phyloP scores from a whole-genome alignment of 2,797 vertebrate genomes.

The Etheostoma perlongum region DNA sequence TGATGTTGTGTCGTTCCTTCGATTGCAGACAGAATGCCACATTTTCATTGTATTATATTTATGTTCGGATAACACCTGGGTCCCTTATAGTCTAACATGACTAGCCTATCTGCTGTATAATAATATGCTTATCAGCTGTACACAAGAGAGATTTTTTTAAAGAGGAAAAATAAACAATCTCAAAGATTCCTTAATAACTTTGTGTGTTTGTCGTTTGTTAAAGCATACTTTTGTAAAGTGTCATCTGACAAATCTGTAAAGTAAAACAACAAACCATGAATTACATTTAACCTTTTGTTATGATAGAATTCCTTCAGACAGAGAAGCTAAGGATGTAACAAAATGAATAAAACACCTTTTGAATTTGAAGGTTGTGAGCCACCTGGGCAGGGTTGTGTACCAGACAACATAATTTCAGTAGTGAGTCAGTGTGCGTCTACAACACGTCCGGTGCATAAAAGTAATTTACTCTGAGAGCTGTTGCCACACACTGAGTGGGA shows the following conservation, averaged over 20 bases:
- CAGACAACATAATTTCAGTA: constrained; percentile 64
- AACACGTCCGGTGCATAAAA: constrained; percentile 54
- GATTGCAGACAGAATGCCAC: constrained; percentile 37
- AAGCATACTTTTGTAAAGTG: not conserved
- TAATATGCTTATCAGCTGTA: constrained; percentile 53
- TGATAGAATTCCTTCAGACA: not conserved
- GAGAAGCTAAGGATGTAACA: not conserved
- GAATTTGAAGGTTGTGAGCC: constrained; percentile 2
- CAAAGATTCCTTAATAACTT: constrained; percentile 4
- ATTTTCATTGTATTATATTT: constrained; percentile 75
- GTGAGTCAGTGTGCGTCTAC: constrained; percentile 78
- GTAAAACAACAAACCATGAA: no score
- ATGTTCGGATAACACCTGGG: constrained; percentile 66
- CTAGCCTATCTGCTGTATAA: constrained; percentile 63
- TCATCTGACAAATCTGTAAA: not conserved
- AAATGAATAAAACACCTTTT: constrained; percentile 14
- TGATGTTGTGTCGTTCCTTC: constrained; percentile 57
- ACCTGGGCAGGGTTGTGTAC: constrained; percentile 30
- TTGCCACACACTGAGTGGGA: constrained; percentile 60
- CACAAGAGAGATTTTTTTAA: constrained; percentile 49
- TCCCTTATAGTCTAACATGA: constrained; percentile 55
- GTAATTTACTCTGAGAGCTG: constrained; percentile 13
- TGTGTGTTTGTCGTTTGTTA: constrained; percentile 31
- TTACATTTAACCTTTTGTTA: not conserved
- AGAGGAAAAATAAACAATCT: constrained; percentile 43